phyloP scores from a whole-genome alignment of 2,113 vertebrate species.

The Deroptyus accipitrinus region DNA sequence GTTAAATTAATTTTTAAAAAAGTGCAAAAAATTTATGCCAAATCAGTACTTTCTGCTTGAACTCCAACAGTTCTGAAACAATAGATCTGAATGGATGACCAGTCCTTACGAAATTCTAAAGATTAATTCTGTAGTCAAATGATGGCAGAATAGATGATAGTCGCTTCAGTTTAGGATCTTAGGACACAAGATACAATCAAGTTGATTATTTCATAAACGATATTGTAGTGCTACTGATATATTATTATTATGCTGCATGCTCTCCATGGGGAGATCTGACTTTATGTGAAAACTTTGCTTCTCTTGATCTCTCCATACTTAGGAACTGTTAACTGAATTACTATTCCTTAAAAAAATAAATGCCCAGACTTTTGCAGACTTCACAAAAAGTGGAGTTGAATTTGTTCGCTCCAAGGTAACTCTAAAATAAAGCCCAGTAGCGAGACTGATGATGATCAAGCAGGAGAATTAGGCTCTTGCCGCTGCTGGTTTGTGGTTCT shows the following conservation, averaged over 20 bases:
- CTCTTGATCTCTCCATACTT: neutral
- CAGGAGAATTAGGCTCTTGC: neutral
- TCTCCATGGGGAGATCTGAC: neutral
- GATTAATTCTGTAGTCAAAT: constrained; percentile 11
- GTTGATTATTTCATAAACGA: neutral
- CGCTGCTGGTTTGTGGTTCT: neutral
- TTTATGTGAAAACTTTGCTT: neutral
- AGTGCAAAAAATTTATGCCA: neutral
- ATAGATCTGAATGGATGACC: neutral
- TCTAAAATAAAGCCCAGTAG: neutral
- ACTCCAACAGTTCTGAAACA: neutral
- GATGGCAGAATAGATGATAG: neutral
- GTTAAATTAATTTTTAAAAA: rapidly evolving
- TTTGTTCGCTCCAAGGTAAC: neutral
- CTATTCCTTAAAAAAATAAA: neutral
- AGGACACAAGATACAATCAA: neutral
- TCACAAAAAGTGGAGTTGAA: neutral
- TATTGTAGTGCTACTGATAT: neutral
- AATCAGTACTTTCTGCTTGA: neutral
- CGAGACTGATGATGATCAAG: neutral
- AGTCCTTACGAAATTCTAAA: neutral
- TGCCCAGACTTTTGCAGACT: neutral
- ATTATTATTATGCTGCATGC: neutral
- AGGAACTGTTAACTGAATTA: neutral
- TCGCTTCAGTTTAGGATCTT: neutral